Conservation (phyloP, 1,140 invertebrate genomes). For the Carcinoscorpius rotundicauda region DNA sequence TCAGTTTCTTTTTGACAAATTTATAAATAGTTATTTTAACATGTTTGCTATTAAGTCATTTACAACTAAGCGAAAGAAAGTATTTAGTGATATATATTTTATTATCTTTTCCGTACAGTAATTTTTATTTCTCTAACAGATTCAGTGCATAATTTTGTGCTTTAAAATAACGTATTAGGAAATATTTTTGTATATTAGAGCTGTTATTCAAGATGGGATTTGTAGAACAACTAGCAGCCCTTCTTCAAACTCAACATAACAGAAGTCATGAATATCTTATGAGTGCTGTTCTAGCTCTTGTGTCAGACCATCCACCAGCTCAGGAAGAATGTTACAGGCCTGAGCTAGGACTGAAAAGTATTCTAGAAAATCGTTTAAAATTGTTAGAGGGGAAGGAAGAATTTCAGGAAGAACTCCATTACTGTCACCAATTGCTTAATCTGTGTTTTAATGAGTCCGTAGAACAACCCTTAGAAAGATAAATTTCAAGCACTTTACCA, state of each 20-base stretch:
- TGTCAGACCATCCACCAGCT: constrained; percentile 37
- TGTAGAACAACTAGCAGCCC: constrained; percentile 40
- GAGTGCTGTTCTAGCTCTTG: constrained; percentile 37
- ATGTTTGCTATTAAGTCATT: too few relatives aligned
- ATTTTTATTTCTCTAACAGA: neutral
- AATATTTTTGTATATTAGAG: too few relatives aligned
- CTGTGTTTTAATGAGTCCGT: neutral
- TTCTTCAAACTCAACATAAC: constrained; percentile 36
- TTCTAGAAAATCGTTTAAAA: constrained; percentile 27
- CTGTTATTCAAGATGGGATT: constrained; percentile 43
- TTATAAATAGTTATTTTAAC: too few relatives aligned
- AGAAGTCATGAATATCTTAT: constrained; percentile 43
- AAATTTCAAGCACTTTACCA: neutral
- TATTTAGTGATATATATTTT: too few relatives aligned
- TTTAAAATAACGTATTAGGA: too few relatives aligned
- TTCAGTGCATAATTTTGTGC: neutral
- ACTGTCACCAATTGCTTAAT: constrained; percentile 3
- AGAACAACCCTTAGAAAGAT: neutral
- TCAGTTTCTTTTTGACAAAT: too few relatives aligned
- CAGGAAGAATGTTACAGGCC: constrained; percentile 38
- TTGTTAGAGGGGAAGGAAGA: neutral
- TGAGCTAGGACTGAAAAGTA: constrained; percentile 36
- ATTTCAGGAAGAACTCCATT: constrained; percentile 4
- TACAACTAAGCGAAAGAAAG: too few relatives aligned
- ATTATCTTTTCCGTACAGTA: too few relatives aligned